Evolutionary conservation across 2,113 vertebrate genomes (phyloP).

Genomic region (Balaeniceps rex): DNA sequence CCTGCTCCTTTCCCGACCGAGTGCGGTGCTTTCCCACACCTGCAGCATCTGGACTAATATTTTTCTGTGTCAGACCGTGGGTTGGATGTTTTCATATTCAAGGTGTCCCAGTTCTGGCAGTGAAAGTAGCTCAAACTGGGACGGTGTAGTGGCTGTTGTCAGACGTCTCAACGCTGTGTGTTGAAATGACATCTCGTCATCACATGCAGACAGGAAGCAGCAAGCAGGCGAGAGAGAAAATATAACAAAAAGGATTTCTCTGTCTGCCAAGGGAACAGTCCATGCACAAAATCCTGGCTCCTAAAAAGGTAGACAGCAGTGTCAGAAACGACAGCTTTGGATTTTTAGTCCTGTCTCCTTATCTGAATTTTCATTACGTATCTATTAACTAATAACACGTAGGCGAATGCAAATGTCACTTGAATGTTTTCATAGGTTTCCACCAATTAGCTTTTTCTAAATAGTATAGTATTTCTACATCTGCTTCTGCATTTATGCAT

Average conservation of each 20-base stretch:
- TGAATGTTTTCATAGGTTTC: not conserved
- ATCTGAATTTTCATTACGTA: not conserved
- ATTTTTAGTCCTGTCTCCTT: not conserved
- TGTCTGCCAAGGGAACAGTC: conserved; percentile 14
- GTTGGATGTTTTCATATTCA: not conserved
- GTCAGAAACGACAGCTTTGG: not conserved
- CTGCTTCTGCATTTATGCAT: not conserved
- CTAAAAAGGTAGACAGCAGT: not conserved
- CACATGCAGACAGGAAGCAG: conserved; percentile 47
- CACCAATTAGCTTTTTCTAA: not conserved
- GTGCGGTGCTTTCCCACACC: not conserved
- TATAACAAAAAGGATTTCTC: conserved; percentile 32
- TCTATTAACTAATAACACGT: not conserved
- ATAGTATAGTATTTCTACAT: not conserved
- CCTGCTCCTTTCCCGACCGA: not conserved
- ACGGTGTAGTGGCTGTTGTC: conserved; percentile 19
- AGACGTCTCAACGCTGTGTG: not conserved
- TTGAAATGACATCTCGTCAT: conserved; percentile 30
- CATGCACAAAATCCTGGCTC: conserved; percentile 8
- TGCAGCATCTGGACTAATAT: not conserved
- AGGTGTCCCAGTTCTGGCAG: not conserved
- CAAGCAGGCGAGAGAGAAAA: conserved; percentile 28
- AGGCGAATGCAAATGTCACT: not conserved
- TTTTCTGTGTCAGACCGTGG: not conserved
- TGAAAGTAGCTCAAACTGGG: not conserved